phyloP scores from a whole-genome alignment of 2,797 vertebrate species.

The Micropoecilia bifurca region DNA sequence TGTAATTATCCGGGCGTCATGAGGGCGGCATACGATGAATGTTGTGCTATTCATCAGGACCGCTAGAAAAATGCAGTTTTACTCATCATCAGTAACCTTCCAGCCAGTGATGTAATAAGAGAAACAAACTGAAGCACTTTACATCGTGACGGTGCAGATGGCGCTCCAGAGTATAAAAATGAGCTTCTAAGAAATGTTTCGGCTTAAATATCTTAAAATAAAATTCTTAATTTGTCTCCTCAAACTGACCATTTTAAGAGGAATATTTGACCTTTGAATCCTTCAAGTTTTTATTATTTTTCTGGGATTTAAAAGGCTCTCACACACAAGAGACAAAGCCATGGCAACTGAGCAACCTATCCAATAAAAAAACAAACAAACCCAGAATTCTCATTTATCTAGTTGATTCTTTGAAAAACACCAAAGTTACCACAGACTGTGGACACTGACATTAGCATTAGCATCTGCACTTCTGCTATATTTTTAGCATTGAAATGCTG shows the following conservation, averaged over 20 bases:
- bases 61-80: conserved; percentile 49
- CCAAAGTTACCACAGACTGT: not conserved
- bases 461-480: too few species aligned
- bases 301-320: not conserved
- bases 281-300: not conserved
- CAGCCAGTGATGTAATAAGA: conserved; percentile 20
- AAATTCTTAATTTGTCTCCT: not conserved
- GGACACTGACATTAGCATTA: too few species aligned
- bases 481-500: too few species aligned
- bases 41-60: conserved; percentile 29
- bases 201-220: not conserved
- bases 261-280: not conserved
- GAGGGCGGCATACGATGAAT: conserved; percentile 36
- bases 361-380: not conserved
- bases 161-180: conserved; percentile 3
- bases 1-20: conserved; percentile 59
- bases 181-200: not conserved
- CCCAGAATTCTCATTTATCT: not conserved
- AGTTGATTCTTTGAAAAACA: too few species aligned
- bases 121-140: conserved; percentile 20
- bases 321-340: not conserved
- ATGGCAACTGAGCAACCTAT: not conserved
- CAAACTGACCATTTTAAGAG: not conserved
- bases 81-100: conserved; percentile 50
- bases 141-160: conserved; percentile 5